Evolutionary conservation across 2,888 invertebrate genomes (phyloP), one percentile per base, ranked within the genome.

Genomic region (Sturmia bella): DNA sequence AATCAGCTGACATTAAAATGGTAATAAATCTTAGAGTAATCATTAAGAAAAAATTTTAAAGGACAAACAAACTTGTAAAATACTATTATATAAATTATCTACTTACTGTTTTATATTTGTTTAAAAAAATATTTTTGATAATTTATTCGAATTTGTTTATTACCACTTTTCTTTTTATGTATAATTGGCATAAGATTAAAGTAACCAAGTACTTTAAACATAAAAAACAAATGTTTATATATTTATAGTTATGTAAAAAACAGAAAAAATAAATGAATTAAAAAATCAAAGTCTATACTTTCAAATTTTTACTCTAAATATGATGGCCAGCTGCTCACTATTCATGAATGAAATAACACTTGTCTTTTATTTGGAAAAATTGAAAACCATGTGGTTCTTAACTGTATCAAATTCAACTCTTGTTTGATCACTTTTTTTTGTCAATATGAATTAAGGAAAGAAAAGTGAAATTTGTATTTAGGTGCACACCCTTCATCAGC

Each of bases 311-410:
- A 63, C 6, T 9, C 50, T 54, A 69, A 84, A 80, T 80, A 84
- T 63, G 66, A 83, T 84, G 84, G 80, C 85, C 87, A 87, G 89
- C 88, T 89, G 89, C n/a, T n/a, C n/a, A n/a, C n/a, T n/a, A n/a
- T 88, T 89, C 88, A 89, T 89, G 88, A 89, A 88, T 11, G 39
- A 15, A 15, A 50, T 87, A 48, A 2, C 11, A 13, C 13, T 15
- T 7, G 74, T 19, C 15, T 69, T 74, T 83, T 66, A 61, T 73
- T 76, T 50, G 43, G 24, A 19, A 15, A 17, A 37, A 0, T 54
- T 27, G n/a, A 32, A 9, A 4, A 12, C 37, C 37, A 48, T 9
- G 41, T 19, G 45, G 19, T 27, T 27, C 27, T 6, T 6, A 27
- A 27, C 3, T 6, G 6, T 6, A 27, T 27, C 27, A 27, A 27